These are phyloP conservation scores for Drosophila yooni DNA, from an alignment of 2,888 invertebrate genomes.

Conservation along the genomic window DNA sequence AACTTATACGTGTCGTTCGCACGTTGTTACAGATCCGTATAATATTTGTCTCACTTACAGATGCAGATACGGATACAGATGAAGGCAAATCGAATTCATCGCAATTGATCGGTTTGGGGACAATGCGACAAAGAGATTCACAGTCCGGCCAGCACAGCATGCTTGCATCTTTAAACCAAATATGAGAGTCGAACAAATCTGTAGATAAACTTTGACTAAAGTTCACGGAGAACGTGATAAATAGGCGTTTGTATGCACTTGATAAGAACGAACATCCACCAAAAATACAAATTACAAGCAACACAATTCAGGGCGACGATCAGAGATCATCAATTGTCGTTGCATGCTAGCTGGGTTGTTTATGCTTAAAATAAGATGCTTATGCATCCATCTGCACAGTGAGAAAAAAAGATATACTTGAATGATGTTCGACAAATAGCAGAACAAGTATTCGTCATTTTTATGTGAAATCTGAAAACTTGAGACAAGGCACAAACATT, in stretches of 20 bases:
- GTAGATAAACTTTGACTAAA: conserved; percentile 84
- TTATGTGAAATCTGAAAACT: neutral
- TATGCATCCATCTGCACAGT: conserved; percentile 13
- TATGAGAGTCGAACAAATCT: conserved; percentile 25
- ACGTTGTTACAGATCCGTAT: conserved; percentile 24
- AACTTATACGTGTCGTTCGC: conserved; percentile 16
- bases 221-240: conserved; percentile 84
- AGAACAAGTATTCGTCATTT: neutral
- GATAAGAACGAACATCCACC: conserved; percentile 63
- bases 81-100: conserved; percentile 22
- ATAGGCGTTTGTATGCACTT: conserved; percentile 66
- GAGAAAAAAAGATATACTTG: neutral
- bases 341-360: conserved; percentile 38
- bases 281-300: conserved; percentile 24
- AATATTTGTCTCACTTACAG: conserved; percentile 34
- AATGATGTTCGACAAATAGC: neutral
- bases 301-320: conserved; percentile 47
- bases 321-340: conserved; percentile 43
- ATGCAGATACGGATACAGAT: neutral
- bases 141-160: conserved; percentile 14
- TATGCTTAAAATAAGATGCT: conserved; percentile 58
- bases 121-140: conserved; percentile 64
- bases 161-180: conserved; percentile 15
- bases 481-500: neutral
- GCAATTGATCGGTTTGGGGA: conserved; percentile 29